These are phyloP conservation scores for Siniperca undulata DNA, from an alignment of 2,797 vertebrate genomes.

Conservation along the genomic window DNA sequence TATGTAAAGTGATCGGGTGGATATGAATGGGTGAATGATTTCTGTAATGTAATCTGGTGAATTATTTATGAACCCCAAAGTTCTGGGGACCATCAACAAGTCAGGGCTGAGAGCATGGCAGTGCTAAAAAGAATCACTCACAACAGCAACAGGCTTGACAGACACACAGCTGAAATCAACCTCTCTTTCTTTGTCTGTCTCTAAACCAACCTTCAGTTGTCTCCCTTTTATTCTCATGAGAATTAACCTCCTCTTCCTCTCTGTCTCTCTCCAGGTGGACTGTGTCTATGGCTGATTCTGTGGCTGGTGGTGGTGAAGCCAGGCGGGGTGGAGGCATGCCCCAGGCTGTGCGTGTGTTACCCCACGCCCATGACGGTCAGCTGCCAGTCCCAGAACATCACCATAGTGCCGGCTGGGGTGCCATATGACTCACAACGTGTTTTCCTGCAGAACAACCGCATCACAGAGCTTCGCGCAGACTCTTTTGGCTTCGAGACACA, in stretches of 20 bases:
- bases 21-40: slow-evolving; percentile 69
- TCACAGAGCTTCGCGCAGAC: slow-evolving; percentile 92
- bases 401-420: slow-evolving; percentile 90
- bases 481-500: slow-evolving; percentile 93
- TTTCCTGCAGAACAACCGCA: slow-evolving; percentile 98
- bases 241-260: slow-evolving; percentile 18
- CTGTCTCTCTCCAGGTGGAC: slow-evolving; percentile 75
- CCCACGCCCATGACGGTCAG: slow-evolving; percentile 96
- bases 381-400: slow-evolving; percentile 98
- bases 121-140: slow-evolving; percentile 54
- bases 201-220: background rate
- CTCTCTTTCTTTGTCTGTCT: slow-evolving; percentile 19
- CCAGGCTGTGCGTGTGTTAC: slow-evolving; percentile 96
- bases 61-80: slow-evolving; percentile 69
- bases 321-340: slow-evolving; percentile 85
- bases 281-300: slow-evolving; percentile 83
- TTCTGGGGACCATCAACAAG: slow-evolving; percentile 60
- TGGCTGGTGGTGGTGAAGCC: slow-evolving; percentile 86
- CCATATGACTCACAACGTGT: slow-evolving; percentile 94
- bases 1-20: slow-evolving; percentile 65
- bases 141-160: slow-evolving; percentile 53
- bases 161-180: slow-evolving; percentile 39
- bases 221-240: background rate
- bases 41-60: slow-evolving; percentile 63
- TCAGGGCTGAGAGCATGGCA: slow-evolving; percentile 50